Base-by-base conservation (phyloP, 2,113 vertebrate genomes). In the Cololabis saira region DNA sequence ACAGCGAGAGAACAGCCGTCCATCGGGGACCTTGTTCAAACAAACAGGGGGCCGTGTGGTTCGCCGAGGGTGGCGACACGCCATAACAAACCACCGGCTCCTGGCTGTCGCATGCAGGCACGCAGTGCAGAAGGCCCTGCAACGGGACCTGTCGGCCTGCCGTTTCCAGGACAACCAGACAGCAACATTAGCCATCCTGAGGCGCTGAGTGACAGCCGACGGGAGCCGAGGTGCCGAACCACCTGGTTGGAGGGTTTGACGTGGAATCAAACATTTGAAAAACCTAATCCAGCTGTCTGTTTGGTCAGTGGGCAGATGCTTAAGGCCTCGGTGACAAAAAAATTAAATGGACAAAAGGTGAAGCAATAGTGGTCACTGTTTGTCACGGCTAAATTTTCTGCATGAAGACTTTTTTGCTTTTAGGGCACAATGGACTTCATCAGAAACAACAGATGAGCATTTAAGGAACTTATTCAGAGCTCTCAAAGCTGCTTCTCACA, bases 61-160 rank as follows among this genome's bases (percentile, higher is more conserved):
- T 85, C 61, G 77, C 81, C 61, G 43, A 84, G 88, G 81, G 84
- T 90, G 89, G 89, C 83, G 82, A 83, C 70, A 78, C 71, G 83
- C 87, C 89, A 90, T 86, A 92, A 90, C 85, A 90, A 89, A 88
- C 89, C 89, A 1, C 71, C 44, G 82, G 80, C 89, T 85, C 82
- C 84, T 82, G 78, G 85, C 86, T 71, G 67, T 73, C 78, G 55
- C 80, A 42, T 65, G 72, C 71, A 22, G 61, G 69, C 74, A 73
- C 74, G 67, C 62, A 62, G 61, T 65, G 56, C 63, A 53, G 64
- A 2, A 52, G 54, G 61, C 78, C 77, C 78, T 51, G 13, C 43
- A 73, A 21, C 13, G 10, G 67, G 64, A 74, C 83, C 61, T 61
- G 77, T 52, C 49, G n/a, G 45, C 51, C 24, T 18, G 70, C 22